Conservation (phyloP, 2,888 invertebrate species). For the Nezara viridula region DNA sequence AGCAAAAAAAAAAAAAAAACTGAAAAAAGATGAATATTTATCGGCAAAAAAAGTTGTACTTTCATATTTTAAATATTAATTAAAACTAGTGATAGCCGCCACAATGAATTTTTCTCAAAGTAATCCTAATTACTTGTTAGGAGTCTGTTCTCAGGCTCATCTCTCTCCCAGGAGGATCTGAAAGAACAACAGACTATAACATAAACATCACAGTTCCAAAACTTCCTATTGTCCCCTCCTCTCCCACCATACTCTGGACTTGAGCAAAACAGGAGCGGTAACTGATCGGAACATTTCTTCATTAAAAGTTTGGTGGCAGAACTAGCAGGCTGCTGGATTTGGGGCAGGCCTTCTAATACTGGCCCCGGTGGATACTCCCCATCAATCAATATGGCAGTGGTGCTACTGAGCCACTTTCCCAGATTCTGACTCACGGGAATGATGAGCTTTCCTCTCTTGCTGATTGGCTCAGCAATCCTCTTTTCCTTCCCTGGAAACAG, state of each 20-base stretch:
- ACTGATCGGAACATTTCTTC: conserved; percentile 26
- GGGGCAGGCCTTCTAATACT: background rate
- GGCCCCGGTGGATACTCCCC: background rate
- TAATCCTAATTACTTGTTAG: background rate
- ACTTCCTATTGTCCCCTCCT: background rate
- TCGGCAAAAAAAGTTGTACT: too few relatives aligned
- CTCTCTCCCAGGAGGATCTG: background rate
- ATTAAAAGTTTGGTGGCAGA: background rate
- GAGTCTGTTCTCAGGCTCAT: background rate
- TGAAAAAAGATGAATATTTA: too few relatives aligned
- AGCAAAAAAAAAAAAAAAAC: too few relatives aligned
- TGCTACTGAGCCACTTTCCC: background rate
- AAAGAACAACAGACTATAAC: background rate
- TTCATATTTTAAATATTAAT: background rate
- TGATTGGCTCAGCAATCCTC: background rate
- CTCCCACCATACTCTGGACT: background rate
- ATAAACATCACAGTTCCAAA: background rate
- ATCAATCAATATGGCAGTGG: background rate
- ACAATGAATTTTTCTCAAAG: background rate
- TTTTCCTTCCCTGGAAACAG: background rate
- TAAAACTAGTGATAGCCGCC: background rate
- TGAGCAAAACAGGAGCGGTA: conserved; percentile 22
- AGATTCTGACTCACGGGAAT: background rate
- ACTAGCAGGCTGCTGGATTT: background rate
- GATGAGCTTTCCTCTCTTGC: background rate